Conservation (phyloP, 2,797 vertebrate genomes). For the Adrianichthys oophorus region DNA sequence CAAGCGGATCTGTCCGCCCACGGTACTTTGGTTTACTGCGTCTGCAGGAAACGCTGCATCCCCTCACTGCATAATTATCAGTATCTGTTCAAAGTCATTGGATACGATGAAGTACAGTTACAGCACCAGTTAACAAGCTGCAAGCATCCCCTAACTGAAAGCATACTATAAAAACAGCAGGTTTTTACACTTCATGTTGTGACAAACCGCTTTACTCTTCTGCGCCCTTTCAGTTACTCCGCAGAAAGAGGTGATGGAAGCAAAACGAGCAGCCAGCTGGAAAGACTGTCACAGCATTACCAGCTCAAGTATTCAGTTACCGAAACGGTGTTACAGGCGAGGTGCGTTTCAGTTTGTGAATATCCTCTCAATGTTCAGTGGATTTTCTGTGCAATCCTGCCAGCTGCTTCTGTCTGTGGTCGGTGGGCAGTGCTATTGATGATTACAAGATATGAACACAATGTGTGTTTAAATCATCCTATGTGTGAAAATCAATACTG, state of each 20-base stretch:
- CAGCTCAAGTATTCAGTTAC: conserved; percentile 50
- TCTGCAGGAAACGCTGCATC: conserved; percentile 35
- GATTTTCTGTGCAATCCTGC: conserved; percentile 5
- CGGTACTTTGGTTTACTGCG: conserved; percentile 19
- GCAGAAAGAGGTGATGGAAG: not conserved
- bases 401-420: conserved; percentile 5
- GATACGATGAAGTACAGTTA: conserved; percentile 9
- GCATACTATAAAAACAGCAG: not conserved
- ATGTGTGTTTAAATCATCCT: not conserved
- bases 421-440: conserved; percentile 11
- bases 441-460: not conserved
- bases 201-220: too few relatives aligned
- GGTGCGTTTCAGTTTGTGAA: conserved; percentile 29
- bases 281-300: conserved; percentile 20
- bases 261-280: conserved; percentile 12
- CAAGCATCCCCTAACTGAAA: conserved; percentile 9
- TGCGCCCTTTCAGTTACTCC: too few relatives aligned
- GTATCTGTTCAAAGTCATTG: conserved; percentile 19
- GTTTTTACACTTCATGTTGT: not conserved
- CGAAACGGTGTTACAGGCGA: conserved; percentile 46
- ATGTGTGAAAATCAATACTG: conserved; percentile 3
- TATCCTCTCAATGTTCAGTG: conserved; percentile 2
- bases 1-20: conserved; percentile 15
- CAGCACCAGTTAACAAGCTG: conserved; percentile 3
- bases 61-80: conserved; percentile 29